Conservation (phyloP, 2,113 vertebrate species). For the Microtus richardsoni region DNA sequence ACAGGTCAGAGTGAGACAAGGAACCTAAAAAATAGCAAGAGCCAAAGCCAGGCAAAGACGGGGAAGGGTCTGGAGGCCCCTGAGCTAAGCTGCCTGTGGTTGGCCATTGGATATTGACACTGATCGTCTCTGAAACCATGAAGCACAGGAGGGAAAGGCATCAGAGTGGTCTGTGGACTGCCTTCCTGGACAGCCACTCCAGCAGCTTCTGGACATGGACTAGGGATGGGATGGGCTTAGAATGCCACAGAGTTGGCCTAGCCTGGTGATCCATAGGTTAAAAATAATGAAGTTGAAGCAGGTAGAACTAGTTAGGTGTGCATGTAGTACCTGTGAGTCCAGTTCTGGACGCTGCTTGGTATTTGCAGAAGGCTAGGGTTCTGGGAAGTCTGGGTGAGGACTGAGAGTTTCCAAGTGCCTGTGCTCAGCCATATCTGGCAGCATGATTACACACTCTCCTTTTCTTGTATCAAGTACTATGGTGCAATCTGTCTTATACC, state of each 20-base stretch:
- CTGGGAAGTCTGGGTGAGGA: background rate
- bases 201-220: accelerated
- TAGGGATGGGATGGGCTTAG: background rate
- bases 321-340: no score
- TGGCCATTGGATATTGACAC: background rate
- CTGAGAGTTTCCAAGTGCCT: background rate
- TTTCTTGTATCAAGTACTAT: background rate
- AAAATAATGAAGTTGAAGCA: background rate
- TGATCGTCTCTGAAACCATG: background rate
- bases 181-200: no score
- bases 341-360: background rate
- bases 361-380: background rate
- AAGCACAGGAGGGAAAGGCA: background rate
- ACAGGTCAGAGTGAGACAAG: background rate
- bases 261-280: background rate
- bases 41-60: background rate
- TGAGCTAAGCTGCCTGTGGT: background rate
- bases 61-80: no score
- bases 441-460: accelerated
- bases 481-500: conserved; percentile 51
- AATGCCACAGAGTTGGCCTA: background rate
- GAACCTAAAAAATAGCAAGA: background rate
- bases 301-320: background rate
- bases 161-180: background rate
- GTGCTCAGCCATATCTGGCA: background rate